phyloP scores from a whole-genome alignment of 2,797 vertebrate genomes.

The Enoplosus armatus region DNA sequence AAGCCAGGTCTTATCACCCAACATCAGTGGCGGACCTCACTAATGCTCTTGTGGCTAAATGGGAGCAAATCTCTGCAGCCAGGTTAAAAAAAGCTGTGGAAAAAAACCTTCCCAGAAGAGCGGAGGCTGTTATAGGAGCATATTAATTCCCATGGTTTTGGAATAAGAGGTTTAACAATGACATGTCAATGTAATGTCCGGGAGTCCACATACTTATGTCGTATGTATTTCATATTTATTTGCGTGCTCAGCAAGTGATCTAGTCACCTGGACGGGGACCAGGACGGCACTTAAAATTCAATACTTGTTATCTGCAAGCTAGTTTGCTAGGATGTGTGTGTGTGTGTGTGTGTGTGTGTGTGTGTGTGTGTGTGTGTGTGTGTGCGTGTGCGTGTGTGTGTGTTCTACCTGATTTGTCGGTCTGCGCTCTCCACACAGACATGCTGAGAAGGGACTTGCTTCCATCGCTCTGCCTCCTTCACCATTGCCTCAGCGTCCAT shows the following conservation, averaged over 20 bases:
- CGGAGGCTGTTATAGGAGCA: too few species aligned
- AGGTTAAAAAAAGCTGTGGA: neutral
- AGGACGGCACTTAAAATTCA: neutral
- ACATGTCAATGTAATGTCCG: neutral
- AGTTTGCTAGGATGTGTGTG: neutral
- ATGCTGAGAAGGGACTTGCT: slow-evolving; percentile 94
- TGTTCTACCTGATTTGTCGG: slow-evolving; percentile 93
- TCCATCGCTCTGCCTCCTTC: slow-evolving; percentile 97
- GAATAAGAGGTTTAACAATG: neutral
- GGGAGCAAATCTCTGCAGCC: neutral
- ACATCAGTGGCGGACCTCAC: neutral
- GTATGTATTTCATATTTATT: neutral
- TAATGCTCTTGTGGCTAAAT: neutral
- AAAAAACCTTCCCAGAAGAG: neutral
- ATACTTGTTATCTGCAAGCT: neutral
- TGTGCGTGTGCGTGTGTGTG: neutral
- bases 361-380: neutral
- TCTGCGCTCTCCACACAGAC: slow-evolving; percentile 97
- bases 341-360: too few species aligned
- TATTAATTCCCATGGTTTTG: neutral
- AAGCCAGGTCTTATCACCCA: neutral
- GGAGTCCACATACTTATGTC: neutral
- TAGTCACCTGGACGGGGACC: neutral
- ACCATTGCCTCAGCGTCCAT: slow-evolving; percentile 99
- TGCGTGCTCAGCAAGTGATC: neutral